Evolutionary conservation across 2,113 vertebrate genomes (phyloP).

Genomic region (Eonycteris spelaea): DNA sequence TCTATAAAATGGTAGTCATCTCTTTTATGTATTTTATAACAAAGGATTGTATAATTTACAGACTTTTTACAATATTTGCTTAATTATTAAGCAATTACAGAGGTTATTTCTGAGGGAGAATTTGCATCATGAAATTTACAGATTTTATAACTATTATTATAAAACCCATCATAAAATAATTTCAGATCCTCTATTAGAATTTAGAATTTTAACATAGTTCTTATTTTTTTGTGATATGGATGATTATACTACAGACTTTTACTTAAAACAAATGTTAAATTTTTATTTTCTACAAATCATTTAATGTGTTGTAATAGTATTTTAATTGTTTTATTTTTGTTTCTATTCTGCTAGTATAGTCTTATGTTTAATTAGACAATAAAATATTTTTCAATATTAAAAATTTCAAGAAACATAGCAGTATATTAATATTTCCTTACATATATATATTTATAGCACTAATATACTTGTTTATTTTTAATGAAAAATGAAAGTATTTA

Average conservation of each 20-base stretch:
- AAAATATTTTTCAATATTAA: background rate
- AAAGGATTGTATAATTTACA: background rate
- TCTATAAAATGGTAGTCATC: background rate
- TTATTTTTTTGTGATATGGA: background rate
- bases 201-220: background rate
- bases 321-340: background rate
- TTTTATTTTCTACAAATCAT: background rate
- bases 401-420: background rate
- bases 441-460: background rate
- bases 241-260: background rate
- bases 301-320: background rate
- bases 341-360: background rate
- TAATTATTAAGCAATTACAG: background rate
- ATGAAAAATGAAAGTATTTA: background rate
- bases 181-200: background rate
- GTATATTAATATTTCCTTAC: background rate
- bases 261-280: background rate
- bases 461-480: background rate
- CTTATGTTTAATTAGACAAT: background rate
- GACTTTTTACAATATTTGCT: background rate
- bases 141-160: background rate
- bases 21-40: background rate
- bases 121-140: background rate
- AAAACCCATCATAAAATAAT: background rate
- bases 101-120: background rate